Evolutionary conservation across 2,797 vertebrate species (phyloP), one percentile per base, ranked within the genome.

Genomic region (Sebastes cheni): DNA sequence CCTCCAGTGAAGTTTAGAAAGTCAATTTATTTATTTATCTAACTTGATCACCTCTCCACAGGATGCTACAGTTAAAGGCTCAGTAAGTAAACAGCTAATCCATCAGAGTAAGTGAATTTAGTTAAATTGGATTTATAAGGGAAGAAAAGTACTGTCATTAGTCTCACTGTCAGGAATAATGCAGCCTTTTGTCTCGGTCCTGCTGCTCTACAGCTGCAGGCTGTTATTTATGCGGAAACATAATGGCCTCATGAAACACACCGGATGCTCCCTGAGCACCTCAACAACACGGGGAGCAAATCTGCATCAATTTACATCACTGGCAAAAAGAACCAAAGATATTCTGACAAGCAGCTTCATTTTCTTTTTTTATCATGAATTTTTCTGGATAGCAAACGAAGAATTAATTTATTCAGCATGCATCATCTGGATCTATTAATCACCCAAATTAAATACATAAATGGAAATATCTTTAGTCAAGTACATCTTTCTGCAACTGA

Each of bases 131-230:
- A 81, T 79, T 81, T 23, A 77, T 69, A 46, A 69, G 68, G 66
- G 64, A 73, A 60, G 71, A 79, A 69, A 75, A 79, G 75, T 56
- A 67, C 72, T 22, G 50, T 62, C 69, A 86, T 87, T 87, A 83
- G 58, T 85, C 64, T 83, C 69, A 46, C 42, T 80, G 78, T 80
- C 73, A 74, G 70, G 62, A 81, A 77, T 83, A 77, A 83, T 82
- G 82, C 61, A 55, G 42, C 10, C 67, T 61, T 85, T 80, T 79
- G 81, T 90, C 75, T 67, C 10, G 0, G 59, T 20, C 46, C 72
- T 74, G 84, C 72, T 82, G 85, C 78, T 86, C 66, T 32, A 36
- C 82, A 79, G 84, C 85, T 89, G 80, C 79, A 86, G 78, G 32
- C 77, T 55, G 46, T 78, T 75, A 89, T 75, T 85, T 81, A 85